Evolutionary conservation across 2,113 vertebrate genomes (phyloP), one percentile per base, ranked within the genome.

Genomic region (Tinamus guttatus): DNA sequence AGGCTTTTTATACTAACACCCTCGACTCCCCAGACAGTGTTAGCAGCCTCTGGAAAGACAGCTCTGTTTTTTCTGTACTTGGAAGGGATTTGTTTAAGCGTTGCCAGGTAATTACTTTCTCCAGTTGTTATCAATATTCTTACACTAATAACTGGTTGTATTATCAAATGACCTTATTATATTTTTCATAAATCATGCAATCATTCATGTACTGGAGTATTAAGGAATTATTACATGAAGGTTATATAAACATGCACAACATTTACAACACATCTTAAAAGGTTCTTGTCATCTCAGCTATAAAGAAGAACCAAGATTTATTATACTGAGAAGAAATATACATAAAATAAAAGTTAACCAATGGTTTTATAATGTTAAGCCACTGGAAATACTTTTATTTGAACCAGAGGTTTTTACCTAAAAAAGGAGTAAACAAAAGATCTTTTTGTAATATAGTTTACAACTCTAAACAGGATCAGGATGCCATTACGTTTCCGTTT

Each of bases 51-150:
- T 62, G 15, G 67, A 93, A 80, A 87, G 49, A 64, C 16, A 32
- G n/a, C 11, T 81, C 41, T 85, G 69, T 67, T 21, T 79, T 76
- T 76, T 15, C n/a, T 59, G 27, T 52, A 27, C 79, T 96, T 96
- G 92, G 94, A 96, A 94, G 10, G 32, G 92, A 91, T 75, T 83
- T 83, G 45, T 73, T 74, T 75, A 77, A 86, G 60, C 14, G 1
- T 77, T 95, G 95, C 92, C 94, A 96, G 82, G 80, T 90, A 91
- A 96, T 96, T 96, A 96, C 88, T 95, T 94, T 91, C 85, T 74
- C 63, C 49, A 81, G 27, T 80, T 86, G 28, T 20, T 90, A 83
- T 78, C 60, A 86, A 93, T 96, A 81, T 88, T 68, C 83, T 81
- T 78, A 59, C 59, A 81, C 60, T 88, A 95, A 88, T 78, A 92